A percentile compares a stretch with the other conserved stretches of the same genome.
Conservation (phyloP, 2,888 invertebrate species). For the Orchestes rusci region DNA sequence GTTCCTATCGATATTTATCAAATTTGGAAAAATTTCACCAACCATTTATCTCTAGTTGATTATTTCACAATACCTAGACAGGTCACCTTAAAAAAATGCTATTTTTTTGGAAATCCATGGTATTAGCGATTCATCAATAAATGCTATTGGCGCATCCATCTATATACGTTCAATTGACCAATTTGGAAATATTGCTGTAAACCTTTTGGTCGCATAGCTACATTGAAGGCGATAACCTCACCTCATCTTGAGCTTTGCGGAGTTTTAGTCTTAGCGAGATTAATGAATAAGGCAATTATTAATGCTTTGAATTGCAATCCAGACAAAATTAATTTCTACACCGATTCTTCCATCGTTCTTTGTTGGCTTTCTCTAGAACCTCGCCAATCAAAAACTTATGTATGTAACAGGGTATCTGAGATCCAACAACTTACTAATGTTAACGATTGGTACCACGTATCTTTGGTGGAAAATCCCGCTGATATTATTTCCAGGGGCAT, state of each 20-base stretch:
- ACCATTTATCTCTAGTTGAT: slow-evolving; percentile 1
- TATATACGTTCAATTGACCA: slow-evolving; percentile 3
- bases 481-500: slow-evolving; percentile 14
- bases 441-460: slow-evolving; percentile 10
- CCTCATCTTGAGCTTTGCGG: slow-evolving; percentile 21
- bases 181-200: neutral
- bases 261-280: slow-evolving; percentile 14
- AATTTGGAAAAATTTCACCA: slow-evolving; percentile 3
- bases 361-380: slow-evolving; percentile 15
- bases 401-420: slow-evolving; percentile 14
- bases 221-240: slow-evolving; percentile 14
- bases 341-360: slow-evolving; percentile 19
- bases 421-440: slow-evolving; percentile 6
- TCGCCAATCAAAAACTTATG: slow-evolving; percentile 11
- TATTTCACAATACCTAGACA: slow-evolving; percentile 1
- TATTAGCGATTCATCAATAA: slow-evolving; percentile 2
- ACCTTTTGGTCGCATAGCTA: slow-evolving; percentile 16
- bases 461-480: slow-evolving; percentile 16
- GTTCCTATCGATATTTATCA: neutral
- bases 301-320: neutral
- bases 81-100: neutral
- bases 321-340: neutral
- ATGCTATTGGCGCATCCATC: slow-evolving; percentile 2
- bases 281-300: slow-evolving; percentile 11
- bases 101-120: neutral